Percentiles rank a stretch among this genome's conserved stretches.
These are phyloP conservation scores for Lophura nycthemera DNA, from an alignment of 2,113 vertebrate genomes.

Conservation along the genomic window DNA sequence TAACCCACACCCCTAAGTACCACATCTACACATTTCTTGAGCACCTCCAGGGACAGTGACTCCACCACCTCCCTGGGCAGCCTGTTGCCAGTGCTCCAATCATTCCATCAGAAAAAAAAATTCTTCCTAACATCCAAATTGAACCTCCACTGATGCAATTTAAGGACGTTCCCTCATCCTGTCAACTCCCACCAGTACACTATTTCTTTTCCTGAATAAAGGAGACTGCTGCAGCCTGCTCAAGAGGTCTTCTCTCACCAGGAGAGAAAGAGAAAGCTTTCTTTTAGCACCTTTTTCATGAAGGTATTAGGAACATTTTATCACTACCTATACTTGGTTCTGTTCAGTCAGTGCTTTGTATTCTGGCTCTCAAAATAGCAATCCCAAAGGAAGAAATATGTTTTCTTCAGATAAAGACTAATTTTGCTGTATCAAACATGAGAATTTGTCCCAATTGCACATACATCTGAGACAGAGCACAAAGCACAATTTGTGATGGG, in stretches of 20 bases:
- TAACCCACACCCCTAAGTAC: too few relatives aligned
- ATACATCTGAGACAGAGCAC: neutral
- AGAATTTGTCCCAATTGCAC: neutral
- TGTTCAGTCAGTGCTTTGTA: neutral
- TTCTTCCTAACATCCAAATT: too few relatives aligned
- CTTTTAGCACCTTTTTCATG: neutral
- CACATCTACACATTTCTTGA: too few relatives aligned
- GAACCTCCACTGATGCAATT: too few relatives aligned
- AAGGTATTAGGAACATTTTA: neutral
- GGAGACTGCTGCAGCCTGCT: neutral
- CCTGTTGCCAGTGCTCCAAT: too few relatives aligned
- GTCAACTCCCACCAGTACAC: neutral
- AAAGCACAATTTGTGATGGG: fast-evolving
- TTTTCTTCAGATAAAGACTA: slow-evolving; percentile 2
- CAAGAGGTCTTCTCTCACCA: neutral
- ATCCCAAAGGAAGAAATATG: neutral
- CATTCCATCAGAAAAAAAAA: too few relatives aligned
- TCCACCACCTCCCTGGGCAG: too few relatives aligned
- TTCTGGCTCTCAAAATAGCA: neutral
- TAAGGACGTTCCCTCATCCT: too few relatives aligned
- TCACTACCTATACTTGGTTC: neutral
- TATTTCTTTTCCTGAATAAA: neutral
- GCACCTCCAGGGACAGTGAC: too few relatives aligned
- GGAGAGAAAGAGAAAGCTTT: neutral
- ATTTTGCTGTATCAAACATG: neutral